Evolutionary conservation across 2,113 vertebrate species (phyloP), one percentile per base, ranked within the genome.

Genomic region (Tauraco erythrolophus): DNA sequence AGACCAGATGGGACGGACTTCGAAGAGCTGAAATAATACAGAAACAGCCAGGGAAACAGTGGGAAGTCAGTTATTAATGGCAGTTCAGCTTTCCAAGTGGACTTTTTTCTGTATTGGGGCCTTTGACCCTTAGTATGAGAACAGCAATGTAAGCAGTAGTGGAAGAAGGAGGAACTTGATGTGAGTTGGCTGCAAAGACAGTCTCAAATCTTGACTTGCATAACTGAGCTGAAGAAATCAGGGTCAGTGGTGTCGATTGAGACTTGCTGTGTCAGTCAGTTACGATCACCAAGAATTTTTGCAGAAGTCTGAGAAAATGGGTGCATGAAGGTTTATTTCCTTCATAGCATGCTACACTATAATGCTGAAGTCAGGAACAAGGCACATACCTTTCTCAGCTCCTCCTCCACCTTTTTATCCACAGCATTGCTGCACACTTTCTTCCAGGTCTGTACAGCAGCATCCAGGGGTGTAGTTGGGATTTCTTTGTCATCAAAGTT

Each of bases 1-100:
- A 17, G 99, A 99, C 99, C 99, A 99, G 97, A 99, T 95, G 46
- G 99, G 99, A 14, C 99, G 99, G 43, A 97, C 95, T 77, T 99
- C 98, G 84, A 99, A 99, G 89, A 99, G 98, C 99, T 99, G 94
- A 13, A 95, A 76, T 18, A 60, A 74, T 19, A 91, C 17, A 92
- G 50, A 75, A 39, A 25, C 19, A 65, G 14, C 8, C 81, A 39
- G 4, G 5, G 78, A 3, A 68, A 10, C 24, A 72, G 43, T 3
- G 33, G 15, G 19, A 50, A 37, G 21, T 19, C 8, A 12, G 22
- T 37, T 17, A 56, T 13, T 62, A 56, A 39, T 3, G 11, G 57
- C 68, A 83, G 3, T 15, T 43, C 80, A 89, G n/a, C 45, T 69
- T 53, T 22, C 18, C 33, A 84, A 56, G 23, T 8, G 39, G 8